Conservation (phyloP, 1,140 invertebrate species). For the Cherax destructor region DNA sequence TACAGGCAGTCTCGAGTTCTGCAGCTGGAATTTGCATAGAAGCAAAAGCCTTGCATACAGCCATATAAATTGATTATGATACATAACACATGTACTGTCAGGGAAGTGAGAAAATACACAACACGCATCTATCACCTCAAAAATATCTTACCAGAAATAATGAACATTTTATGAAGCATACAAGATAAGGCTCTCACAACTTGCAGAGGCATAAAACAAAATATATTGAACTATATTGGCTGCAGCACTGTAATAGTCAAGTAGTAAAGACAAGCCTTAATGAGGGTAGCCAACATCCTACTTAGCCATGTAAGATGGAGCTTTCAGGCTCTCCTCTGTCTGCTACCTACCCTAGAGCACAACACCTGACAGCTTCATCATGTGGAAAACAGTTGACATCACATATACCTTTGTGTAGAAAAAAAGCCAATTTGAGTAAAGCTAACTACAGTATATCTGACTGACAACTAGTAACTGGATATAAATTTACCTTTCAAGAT, state of each 20-base stretch:
- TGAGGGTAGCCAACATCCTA: slow-evolving; percentile 36
- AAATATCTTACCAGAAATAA: slow-evolving; percentile 53
- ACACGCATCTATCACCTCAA: slow-evolving; percentile 62
- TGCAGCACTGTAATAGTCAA: slow-evolving; percentile 42
- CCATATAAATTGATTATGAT: slow-evolving; percentile 37
- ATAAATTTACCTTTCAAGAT: slow-evolving; percentile 1
- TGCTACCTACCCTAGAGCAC: slow-evolving; percentile 46
- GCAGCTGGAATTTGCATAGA: slow-evolving; percentile 21
- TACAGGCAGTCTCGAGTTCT: background rate
- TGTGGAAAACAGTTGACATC: slow-evolving; percentile 9
- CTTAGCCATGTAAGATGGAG: slow-evolving; percentile 21
- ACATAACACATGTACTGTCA: slow-evolving; percentile 25
- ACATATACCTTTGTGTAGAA: background rate
- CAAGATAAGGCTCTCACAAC: slow-evolving; percentile 47
- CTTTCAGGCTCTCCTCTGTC: slow-evolving; percentile 10
- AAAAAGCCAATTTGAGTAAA: background rate
- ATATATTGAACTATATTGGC: slow-evolving; percentile 46
- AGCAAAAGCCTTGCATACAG: slow-evolving; percentile 53
- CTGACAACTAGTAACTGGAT: background rate
- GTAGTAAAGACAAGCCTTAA: slow-evolving; percentile 39
- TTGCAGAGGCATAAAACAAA: slow-evolving; percentile 50
- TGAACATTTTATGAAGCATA: slow-evolving; percentile 52
- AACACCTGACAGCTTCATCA: slow-evolving; percentile 44
- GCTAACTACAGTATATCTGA: slow-evolving; percentile 5
- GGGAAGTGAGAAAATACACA: slow-evolving; percentile 43